Base-by-base conservation (phyloP, 2,797 vertebrate species). In the Poecile montanus region DNA sequence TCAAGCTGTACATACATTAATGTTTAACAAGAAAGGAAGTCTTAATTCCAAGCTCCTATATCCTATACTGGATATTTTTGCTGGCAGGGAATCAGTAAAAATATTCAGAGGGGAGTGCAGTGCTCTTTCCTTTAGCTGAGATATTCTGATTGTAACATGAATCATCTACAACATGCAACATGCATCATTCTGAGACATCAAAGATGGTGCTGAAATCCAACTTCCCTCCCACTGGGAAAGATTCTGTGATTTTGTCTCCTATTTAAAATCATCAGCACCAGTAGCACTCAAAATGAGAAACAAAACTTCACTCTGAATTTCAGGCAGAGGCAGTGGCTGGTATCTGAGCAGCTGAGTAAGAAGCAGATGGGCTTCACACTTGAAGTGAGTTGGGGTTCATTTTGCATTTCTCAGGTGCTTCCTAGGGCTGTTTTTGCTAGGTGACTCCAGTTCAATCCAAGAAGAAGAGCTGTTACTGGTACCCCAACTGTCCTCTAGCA, bases 11-110 rank as follows among this genome's bases (percentile, higher is more conserved):
- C 16, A 71, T 26, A 53, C 25, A 75, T 85, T 74, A 60, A 75
- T 26, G 62, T 88, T 87, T 77, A 89, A 89, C 68, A 89, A 77
- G 58, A 91, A 48, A 88, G 26, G 26, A 87, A 56, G 42, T 51
- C 86, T 76, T 63, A 66, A 65, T 16, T 67, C 36, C 72, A n/a
- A 95, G 48, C 30, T 86, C 63, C 60, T 85, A 45, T 91, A 66
- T 78, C n/a, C 82, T 65, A 48, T 3, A 87, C 18, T 66, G 74
- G 67, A 85, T 71, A 71, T 26, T 81, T 68, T 5, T 57, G 23
- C 89, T 96, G 94, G 58, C 92, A 86, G 25, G 10, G 14, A 89
- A 85, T 75, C 58, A 66, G 44, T 70, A 62, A 91, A 83, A 95
- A 89, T 32, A 76, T 48, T 89, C 82, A 75, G 62, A 80, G 47